Evolutionary conservation across 2,797 vertebrate species (phyloP).

Genomic region (Rousettus madagascariensis): DNA sequence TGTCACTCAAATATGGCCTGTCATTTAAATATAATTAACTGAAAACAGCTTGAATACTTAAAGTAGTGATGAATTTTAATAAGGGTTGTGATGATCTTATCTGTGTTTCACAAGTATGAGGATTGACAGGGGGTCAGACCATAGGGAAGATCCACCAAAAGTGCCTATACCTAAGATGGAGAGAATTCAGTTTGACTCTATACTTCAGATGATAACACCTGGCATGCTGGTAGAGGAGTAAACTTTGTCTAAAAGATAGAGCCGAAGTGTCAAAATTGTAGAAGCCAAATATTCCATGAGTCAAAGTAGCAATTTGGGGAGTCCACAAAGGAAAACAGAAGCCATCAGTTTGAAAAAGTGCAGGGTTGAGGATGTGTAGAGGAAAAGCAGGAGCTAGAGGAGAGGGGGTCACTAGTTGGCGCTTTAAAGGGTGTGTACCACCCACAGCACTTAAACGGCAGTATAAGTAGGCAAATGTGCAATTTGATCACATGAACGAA

Average conservation of each 20-base stretch:
- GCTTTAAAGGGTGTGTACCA: background rate
- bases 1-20: background rate
- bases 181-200: background rate
- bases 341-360: background rate
- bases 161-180: background rate
- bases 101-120: background rate
- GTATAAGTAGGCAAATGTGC: background rate
- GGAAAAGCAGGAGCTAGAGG: background rate
- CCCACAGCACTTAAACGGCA: background rate
- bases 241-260: background rate
- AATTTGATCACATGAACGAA: background rate
- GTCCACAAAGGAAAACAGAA: background rate
- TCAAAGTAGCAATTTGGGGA: background rate
- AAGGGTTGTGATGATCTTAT: background rate
- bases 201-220: background rate
- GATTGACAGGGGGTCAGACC: background rate
- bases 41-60: slow-evolving; percentile 31
- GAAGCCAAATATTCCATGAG: background rate
- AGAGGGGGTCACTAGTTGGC: background rate
- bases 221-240: background rate
- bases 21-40: slow-evolving; percentile 1
- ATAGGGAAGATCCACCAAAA: background rate
- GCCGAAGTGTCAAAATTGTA: background rate
- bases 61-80: background rate
- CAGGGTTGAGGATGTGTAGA: background rate